Evolutionary conservation across 2,113 vertebrate species (phyloP), one percentile per base, ranked within the genome.

Genomic region (Butorides virescens): DNA sequence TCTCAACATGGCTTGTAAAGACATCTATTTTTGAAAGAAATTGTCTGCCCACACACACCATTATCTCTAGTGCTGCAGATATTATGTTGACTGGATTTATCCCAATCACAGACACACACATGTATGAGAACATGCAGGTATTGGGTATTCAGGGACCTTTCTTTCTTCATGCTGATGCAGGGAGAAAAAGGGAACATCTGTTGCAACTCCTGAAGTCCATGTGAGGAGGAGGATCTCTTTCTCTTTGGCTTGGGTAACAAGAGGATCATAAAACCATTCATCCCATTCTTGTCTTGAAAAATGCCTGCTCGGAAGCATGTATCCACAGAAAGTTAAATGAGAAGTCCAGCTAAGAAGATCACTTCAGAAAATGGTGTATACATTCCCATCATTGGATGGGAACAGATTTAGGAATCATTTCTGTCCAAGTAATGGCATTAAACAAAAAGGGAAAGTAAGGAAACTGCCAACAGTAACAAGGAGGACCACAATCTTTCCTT

Each of bases 21-120:
- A 49, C 4, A 3, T 46, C 12, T 58, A 0, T 4, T 85, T 92
- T 39, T 39, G 27, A 63, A 37, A 91, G 6, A 59, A 79, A 53
- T 26, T 46, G 0, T 52, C 34, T 66, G 49, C 15, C 21, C 5
- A 5, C 18, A 34, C 11, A 16, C 15, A 1, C 3, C 3, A 0
- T 30, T 59, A 19, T n/a, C 7, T 53, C 19, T 36, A 29, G 19
- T 29, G 8, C 9, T 79, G 26, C 32, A 78, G 32, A n/a, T 9
- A 39, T 17, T 0, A 14, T 20, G 4, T 23, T 3, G 26, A 44
- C 30, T 32, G 46, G 26, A 59, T 86, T 88, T 88, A 21, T 67
- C 5, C 27, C 20, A 30, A 44, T 52, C 27, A 77, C 18, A 71
- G 32, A 36, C 6, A 34, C 5, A 86, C 22, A 29, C 1, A 27